phyloP scores from a whole-genome alignment of 2,888 invertebrate species.

The Eristalinus sepulchralis region DNA sequence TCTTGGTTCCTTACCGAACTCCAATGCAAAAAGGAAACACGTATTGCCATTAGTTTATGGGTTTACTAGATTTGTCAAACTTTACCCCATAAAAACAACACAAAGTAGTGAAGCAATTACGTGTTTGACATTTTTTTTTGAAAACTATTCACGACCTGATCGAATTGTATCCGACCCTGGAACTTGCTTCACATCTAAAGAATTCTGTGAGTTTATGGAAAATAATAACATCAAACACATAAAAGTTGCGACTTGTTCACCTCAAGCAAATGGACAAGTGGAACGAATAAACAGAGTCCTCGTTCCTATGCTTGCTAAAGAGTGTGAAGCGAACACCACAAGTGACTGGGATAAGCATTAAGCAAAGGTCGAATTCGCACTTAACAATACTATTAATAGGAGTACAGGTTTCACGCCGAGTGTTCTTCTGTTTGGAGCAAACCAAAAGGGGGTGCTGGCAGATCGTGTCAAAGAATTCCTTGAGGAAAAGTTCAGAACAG shows the following conservation, averaged over 20 bases:
- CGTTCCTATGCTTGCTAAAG: too few relatives aligned
- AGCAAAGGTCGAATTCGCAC: slow-evolving; percentile 24
- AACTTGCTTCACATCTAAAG: too few relatives aligned
- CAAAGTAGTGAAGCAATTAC: slow-evolving; percentile 13
- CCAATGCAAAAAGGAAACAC: too few relatives aligned
- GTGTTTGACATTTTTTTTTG: slow-evolving; percentile 30
- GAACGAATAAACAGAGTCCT: slow-evolving; percentile 13
- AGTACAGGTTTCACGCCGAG: slow-evolving; percentile 33
- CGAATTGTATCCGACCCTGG: slow-evolving; percentile 25
- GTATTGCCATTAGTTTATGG: background rate
- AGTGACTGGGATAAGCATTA: slow-evolving; percentile 30
- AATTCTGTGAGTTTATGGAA: too few relatives aligned
- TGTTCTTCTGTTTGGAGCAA: slow-evolving; percentile 16
- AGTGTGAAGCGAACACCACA: background rate
- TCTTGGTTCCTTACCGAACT: background rate
- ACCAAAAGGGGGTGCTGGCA: slow-evolving; percentile 28
- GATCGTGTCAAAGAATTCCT: slow-evolving; percentile 66
- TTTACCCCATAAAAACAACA: slow-evolving; percentile 12
- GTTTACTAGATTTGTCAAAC: slow-evolving; percentile 1
- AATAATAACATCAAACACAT: too few relatives aligned
- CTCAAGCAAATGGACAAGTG: slow-evolving; percentile 36
- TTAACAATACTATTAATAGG: slow-evolving; percentile 34
- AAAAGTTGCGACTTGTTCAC: slow-evolving; percentile 15
- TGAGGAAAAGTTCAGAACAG: too few relatives aligned
- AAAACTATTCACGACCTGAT: slow-evolving; percentile 17